A percentile compares a stretch with the other conserved stretches of the same genome.
Conservation (phyloP, 2,888 invertebrate genomes). For the Chymomyza fuscimana region DNA sequence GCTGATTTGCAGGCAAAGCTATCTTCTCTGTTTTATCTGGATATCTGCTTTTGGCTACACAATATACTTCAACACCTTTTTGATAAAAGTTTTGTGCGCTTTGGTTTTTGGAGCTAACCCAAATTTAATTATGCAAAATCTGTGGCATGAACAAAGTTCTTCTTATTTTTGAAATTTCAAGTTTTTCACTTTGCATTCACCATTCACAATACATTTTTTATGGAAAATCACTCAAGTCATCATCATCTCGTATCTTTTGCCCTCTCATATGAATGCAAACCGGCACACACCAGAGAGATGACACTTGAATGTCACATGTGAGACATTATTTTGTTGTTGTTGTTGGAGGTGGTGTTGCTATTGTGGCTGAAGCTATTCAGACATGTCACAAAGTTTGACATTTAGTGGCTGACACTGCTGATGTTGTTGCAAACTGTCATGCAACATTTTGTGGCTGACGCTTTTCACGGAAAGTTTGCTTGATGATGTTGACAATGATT, state of each 20-base stretch:
- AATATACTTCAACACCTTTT: slow-evolving; percentile 10
- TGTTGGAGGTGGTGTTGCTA: slow-evolving; percentile 25
- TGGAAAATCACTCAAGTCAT: slow-evolving; percentile 50
- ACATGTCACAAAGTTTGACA: slow-evolving; percentile 70
- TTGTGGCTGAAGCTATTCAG: slow-evolving; percentile 25
- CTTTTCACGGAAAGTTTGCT: slow-evolving; percentile 32
- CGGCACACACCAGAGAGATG: slow-evolving; percentile 61
- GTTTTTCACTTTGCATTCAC: not conserved
- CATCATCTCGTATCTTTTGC: slow-evolving; percentile 20
- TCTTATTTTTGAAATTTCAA: slow-evolving; percentile 4
- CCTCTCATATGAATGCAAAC: slow-evolving; percentile 69
- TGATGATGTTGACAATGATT: slow-evolving; percentile 66
- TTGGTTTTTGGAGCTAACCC: slow-evolving; percentile 26
- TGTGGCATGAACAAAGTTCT: slow-evolving; percentile 11
- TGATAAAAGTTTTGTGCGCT: not conserved
- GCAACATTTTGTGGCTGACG: slow-evolving; percentile 21
- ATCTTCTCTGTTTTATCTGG: slow-evolving; percentile 58
- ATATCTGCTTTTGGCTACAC: slow-evolving; percentile 47
- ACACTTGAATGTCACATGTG: slow-evolving; percentile 73
- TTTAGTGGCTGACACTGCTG: slow-evolving; percentile 68
- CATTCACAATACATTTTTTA: not conserved
- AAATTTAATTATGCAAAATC: slow-evolving; percentile 71
- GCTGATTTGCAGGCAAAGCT: slow-evolving; percentile 61
- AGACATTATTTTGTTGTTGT: slow-evolving; percentile 27
- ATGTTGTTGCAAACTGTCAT: slow-evolving; percentile 60